Base-by-base conservation (phyloP, 2,113 vertebrate genomes). In the Pimephales promelas region DNA sequence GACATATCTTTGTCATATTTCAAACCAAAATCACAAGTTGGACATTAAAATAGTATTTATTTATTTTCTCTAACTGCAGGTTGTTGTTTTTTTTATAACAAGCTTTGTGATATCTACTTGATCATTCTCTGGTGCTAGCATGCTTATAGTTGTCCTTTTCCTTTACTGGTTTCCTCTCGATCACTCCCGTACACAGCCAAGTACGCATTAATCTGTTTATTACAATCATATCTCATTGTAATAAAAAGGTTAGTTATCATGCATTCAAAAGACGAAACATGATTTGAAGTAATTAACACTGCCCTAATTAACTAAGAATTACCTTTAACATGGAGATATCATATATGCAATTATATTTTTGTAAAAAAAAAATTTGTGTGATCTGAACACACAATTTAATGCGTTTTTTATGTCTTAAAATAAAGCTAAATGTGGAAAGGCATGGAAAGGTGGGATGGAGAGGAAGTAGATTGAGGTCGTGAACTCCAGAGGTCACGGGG, bases 401-500 rank as follows among this genome's bases (percentile, higher is more conserved):
- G 45, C 14, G 7, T 26, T 74, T 28, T 49, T 74, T 1, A 52
- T 31, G 45, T 74, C 16, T 9, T 26, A 52, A 26, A 62, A 28
- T 64, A 57, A 10, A 49, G 14, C 13, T 62, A 22, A 74, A 7
- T 49, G 4, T 18, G 36, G 31, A 16, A 49, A 49, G 31, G 36
- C 28, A 31, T 8, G 34, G 13, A 61, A 31, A 77, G 45, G 47
- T 40, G 28, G 14, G 40, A 79, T 31, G n/a, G 24, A 28, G 43
- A 64, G 61, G 75, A 66, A 73, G 47, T 14, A 16, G 56, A 36
- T 31, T 6, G 28, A 80, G 85, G 81, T 74, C 18, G 20, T 47
- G 79, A 72, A 71, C 73, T 34, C 40, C 20, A 14, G 2, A 81
- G 79, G 79, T 87, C 79, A 36, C 2, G 1, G 31, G 24, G 64